Base-by-base conservation (phyloP, 2,113 vertebrate genomes). In the Plectropomus leopardus region DNA sequence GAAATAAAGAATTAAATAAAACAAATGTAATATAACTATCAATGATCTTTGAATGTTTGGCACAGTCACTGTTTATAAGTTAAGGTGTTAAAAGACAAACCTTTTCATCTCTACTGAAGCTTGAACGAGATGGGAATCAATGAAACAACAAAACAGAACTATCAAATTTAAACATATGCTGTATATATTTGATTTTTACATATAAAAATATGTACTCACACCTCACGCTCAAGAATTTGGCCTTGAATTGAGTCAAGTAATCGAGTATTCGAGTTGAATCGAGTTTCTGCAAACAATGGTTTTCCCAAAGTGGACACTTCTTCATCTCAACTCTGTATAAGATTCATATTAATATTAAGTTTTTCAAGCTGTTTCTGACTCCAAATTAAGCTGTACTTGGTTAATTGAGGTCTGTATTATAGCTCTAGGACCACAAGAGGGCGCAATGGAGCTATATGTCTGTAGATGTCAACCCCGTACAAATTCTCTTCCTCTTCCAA, bases 371-470 rank as follows among this genome's bases (percentile, higher is more conserved):
- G 59, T 24, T 24, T 34, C 16, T 68, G 28, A 54, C 26, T 54
- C 5, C 5, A 45, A 30, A 51, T 5, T 9, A 71, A 60, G 34
- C 45, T 23, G 5, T 2, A 16, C 15, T 21, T 2, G 5, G 11
- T 8, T n/a, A 30, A 19, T 34, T 30, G 34, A 66, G 28, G 23
- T 28, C 3, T 71, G 83, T 64, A 72, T 0, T 75, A 23, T 14
- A n/a, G 10, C 40, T 60, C 30, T 30, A 65, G 0, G 1, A 1
- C 68, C 90, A 80, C 72, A n/a, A 89, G 86, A 67, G 80, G 83
- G 66, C n/a, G 28, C 45, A 44, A 64, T n/a, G 1, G 59, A 75
- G 59, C 60, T 44, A 7, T 10, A 21, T 23, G 26, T 53, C 5
- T 44, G 15, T 40, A 9, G 5, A 14, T 17, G 7, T 64, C 14